Evolutionary conservation across 1,140 invertebrate genomes (phyloP), one percentile per base, ranked within the genome.

Genomic region (Subanguina moxae): DNA sequence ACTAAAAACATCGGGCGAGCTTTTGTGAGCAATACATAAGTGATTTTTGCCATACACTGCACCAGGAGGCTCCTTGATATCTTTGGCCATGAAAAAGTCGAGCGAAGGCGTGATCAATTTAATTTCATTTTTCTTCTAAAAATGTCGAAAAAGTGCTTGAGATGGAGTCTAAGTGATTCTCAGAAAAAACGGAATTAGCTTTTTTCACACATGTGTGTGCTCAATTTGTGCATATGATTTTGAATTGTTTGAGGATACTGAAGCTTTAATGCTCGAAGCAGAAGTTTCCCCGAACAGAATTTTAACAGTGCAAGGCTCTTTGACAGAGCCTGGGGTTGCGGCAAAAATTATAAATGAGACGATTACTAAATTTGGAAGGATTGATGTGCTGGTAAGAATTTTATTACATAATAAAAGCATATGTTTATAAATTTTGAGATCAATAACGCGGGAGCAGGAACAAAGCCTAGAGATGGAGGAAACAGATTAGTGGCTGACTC

Each of bases 371-470:
- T 64, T 64, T 38, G 62, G 62, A 3, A 43, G n/a, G n/a, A 64
- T 64, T 57, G 63, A 64, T 63, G 63, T 64, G 13, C 57, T 64
- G 38, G 58, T 61, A 46, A 61, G 3, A 52, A 15, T 52, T 52
- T 52, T 52, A n/a, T 45, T 45, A n/a, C n/a, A n/a, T n/a, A n/a
- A n/a, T 45, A 45, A 43, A 65, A 67, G 27, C 59, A 67, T 9
- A 1, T 52, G 67, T 0, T 28, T 30, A 59, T 28, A 30, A 27
- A 57, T 23, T 25, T 70, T 73, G 3, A 70, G 69, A 45, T 72
- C 11, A 72, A 72, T 42, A 72, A 72, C 43, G 70, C 71, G 19
- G 70, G 46, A 21, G 62, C 45, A 0, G 13, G 38, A 1, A 15
- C n/a, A 23, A 74, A 58, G 58, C 61, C 62, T 38, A 48, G 38